Base-by-base conservation (phyloP, 2,888 invertebrate species). In the Macrosiphum euphorbiae region DNA sequence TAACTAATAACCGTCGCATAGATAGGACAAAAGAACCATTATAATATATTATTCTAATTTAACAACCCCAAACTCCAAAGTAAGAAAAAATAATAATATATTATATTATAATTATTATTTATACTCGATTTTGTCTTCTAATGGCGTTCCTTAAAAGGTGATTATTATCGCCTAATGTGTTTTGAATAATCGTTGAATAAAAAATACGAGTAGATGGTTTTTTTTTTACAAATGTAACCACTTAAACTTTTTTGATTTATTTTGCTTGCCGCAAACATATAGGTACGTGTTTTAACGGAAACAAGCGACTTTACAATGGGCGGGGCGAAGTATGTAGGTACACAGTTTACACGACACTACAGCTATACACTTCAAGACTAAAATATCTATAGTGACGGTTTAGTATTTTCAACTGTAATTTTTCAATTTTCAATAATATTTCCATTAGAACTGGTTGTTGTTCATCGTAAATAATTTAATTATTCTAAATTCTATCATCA, bases 91-190 rank as follows among this genome's bases (percentile, higher is more conserved):
- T 35, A 87, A 87, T n/a, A 88, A 10, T 13, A n/a, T 10, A 35
- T 55, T 24, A 35, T 55, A 7, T 88, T 26, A 88, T 52, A 52
- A 35, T 44, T 44, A 35, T 52, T 88, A 35, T 52, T 88, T 55
- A 26, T 88, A 41, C 10, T 52, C 10, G 35, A 24, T 50, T 52
- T 35, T 52, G 35, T 88, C 52, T n/a, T 41, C 24, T 35, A 55
- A 78, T 78, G 78, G 35, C 35, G 35, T 78, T 78, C 35, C 78
- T 41, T 78, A 78, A 78, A 78, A 78, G 35, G 8, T 35, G 20
- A 52, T 88, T 35, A 52, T 88, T 52, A 52, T 88, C 52, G 11
- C 26, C n/a, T 88, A 88, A 88, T 55, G n/a, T 88, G 35, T 52
- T 88, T 52, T 41, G 35, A 52, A n/a, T n/a, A 35, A 55, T 7